Evolutionary conservation across 1,140 invertebrate genomes (phyloP), one percentile per base, ranked within the genome.

Genomic region (Aricia agestis): DNA sequence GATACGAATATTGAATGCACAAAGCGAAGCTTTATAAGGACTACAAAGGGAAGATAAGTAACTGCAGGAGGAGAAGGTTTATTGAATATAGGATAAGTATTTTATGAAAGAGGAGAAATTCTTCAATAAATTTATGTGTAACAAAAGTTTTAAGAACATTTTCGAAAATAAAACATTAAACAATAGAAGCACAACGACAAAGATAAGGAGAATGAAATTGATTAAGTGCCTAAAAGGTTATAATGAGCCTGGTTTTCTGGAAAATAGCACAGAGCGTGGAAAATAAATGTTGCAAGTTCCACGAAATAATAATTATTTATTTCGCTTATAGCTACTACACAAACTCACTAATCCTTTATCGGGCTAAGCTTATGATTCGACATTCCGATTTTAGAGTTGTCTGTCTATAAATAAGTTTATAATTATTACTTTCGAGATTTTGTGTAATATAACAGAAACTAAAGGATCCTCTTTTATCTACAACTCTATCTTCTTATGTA

Each of bases 1-100:
- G 4, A 42, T 9, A 42, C 7, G 11, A 75, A 83, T 82, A 52
- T 52, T 1, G 45, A 4, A 52, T 52, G 45, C 45, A 52, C 45
- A 52, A 52, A 52, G 13, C 10, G 45, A 52, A 52, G 45, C 45
- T 13, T 9, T 52, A 52, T 52, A 52, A 52, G 45, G 45, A 52
- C 45, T 11, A 52, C 45, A 52, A 52, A 52, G 13, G 45, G 9
- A 52, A 15, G 45, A 52, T 52, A 52, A 52, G 45, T 52, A 52
- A 9, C 11, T 52, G 45, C 45, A 52, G 45, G 45, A 52, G 45
- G 4, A 52, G 4, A 52, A 1, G 11, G 1, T 52, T 52, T 52
- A 52, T 52, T 52, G 13, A 52, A 52, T 13, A 52, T 52, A 52
- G 11, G 13, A 52, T 45, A 45, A 11, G 42, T 45, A 45, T 52